Evolutionary conservation across 2,797 vertebrate species (phyloP).

Genomic region (Paratrypauchen microcephalus): DNA sequence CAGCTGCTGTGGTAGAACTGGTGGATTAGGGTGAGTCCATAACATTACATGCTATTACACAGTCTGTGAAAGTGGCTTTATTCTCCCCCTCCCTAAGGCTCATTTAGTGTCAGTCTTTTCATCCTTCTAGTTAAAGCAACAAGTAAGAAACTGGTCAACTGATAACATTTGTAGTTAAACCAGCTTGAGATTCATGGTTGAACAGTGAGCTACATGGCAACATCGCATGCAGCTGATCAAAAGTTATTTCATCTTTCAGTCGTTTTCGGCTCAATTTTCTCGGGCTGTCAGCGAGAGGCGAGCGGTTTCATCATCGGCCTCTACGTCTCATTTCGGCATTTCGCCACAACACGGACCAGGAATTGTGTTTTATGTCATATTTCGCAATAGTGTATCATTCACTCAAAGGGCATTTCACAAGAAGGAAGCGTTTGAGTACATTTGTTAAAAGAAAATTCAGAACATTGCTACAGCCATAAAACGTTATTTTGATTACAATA

Average conservation of each 20-base stretch:
- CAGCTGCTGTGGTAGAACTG: background rate
- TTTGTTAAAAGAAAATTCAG: background rate
- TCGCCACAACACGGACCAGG: conserved; percentile 27
- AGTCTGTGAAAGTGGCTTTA: background rate
- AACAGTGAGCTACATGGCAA: conserved; percentile 23
- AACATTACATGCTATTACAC: background rate
- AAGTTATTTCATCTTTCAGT: conserved; percentile 47
- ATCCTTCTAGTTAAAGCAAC: conserved; percentile 37
- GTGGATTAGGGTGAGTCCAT: background rate
- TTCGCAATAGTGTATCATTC: conserved; percentile 37
- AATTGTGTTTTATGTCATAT: conserved; percentile 53
- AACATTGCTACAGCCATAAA: background rate
- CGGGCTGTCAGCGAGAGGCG: conserved; percentile 34
- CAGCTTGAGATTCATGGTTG: conserved; percentile 34
- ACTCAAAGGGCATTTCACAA: conserved; percentile 32
- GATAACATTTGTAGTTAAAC: conserved; percentile 52
- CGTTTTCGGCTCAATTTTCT: conserved; percentile 45
- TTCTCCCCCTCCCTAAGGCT: conserved; percentile 12
- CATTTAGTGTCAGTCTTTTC: conserved; percentile 18
- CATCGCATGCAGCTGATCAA: conserved; percentile 55
- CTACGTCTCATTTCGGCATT: background rate
- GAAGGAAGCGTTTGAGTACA: conserved; percentile 18
- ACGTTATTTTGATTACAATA: background rate
- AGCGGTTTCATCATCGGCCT: conserved; percentile 42
- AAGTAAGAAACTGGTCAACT: conserved; percentile 62